phyloP scores from a whole-genome alignment of 2,113 vertebrate species.

The Euleptes europaea region DNA sequence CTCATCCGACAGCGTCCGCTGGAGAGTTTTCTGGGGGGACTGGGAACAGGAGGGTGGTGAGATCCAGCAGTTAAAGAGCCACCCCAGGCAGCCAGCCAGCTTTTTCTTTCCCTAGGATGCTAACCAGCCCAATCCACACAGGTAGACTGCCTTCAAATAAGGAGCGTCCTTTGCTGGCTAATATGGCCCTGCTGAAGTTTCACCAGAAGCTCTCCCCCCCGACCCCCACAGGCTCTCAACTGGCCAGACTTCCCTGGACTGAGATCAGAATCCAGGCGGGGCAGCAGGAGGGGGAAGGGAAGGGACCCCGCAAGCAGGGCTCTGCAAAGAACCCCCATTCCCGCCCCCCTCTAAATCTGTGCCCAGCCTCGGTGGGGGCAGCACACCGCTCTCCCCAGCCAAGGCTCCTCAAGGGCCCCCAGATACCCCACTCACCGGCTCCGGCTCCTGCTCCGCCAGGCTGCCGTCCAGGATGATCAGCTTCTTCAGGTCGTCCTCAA shows the following conservation, averaged over 20 bases:
- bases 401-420: too few relatives aligned
- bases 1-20: slow-evolving; percentile 90
- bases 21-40: slow-evolving; percentile 84
- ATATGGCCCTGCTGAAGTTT: not conserved
- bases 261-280: too few relatives aligned
- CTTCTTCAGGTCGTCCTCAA: slow-evolving; percentile 92
- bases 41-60: not conserved
- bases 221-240: too few relatives aligned
- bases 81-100: not conserved
- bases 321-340: too few relatives aligned
- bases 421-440: slow-evolving; percentile 53
- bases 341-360: too few relatives aligned
- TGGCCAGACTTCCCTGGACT: too few relatives aligned
- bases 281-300: not conserved
- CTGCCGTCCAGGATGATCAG: slow-evolving; percentile 92
- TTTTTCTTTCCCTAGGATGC: too few relatives aligned
- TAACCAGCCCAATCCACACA: too few relatives aligned
- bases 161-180: not conserved
- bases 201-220: not conserved
- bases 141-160: not conserved
- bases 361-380: too few relatives aligned
- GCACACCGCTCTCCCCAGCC: too few relatives aligned
- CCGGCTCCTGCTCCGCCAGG: slow-evolving; percentile 74
- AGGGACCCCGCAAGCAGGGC: not conserved
- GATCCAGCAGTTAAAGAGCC: not conserved